These are phyloP conservation scores for Lindbergichthys nudifrons DNA, from an alignment of 2,797 vertebrate species.

Conservation along the genomic window DNA sequence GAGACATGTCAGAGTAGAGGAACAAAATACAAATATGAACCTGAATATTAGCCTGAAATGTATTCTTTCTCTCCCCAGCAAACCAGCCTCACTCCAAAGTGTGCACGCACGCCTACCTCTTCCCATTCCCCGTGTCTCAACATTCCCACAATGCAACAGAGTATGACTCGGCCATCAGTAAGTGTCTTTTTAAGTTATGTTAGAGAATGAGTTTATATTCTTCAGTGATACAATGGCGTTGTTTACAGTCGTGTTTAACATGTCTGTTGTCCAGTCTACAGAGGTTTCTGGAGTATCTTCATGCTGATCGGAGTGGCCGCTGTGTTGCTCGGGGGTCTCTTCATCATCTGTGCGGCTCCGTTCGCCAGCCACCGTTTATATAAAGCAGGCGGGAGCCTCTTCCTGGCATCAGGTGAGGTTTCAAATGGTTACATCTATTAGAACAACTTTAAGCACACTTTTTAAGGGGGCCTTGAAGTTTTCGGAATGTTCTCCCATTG, in stretches of 20 bases:
- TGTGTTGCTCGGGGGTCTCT: conserved; percentile 88
- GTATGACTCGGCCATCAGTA: conserved; percentile 93
- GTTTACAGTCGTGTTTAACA: not conserved
- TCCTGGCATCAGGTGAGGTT: conserved; percentile 88
- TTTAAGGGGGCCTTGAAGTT: not conserved
- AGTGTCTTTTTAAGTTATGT: conserved; percentile 62
- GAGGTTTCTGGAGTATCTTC: conserved; percentile 95
- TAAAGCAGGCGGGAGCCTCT: conserved; percentile 93
- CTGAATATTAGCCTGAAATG: not conserved
- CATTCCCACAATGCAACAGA: conserved; percentile 89
- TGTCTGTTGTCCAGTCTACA: conserved; percentile 88
- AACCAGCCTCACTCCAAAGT: conserved; percentile 90
- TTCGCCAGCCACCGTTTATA: conserved; percentile 92
- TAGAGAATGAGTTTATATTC: not conserved
- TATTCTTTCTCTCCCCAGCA: conserved; percentile 77
- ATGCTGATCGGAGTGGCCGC: conserved; percentile 92
- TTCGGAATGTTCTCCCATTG: not conserved
- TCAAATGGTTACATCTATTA: conserved; percentile 1
- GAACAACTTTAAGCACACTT: not conserved
- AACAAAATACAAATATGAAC: too few species aligned
- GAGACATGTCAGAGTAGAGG: too few species aligned
- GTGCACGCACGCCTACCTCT: conserved; percentile 92
- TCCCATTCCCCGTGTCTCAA: conserved; percentile 90
- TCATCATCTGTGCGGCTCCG: conserved; percentile 96
- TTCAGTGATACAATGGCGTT: not conserved